Percentiles rank a stretch among this genome's conserved stretches.
These are phyloP conservation scores for Eurytoma adleriae DNA, from an alignment of 2,888 invertebrate genomes.

Conservation along the genomic window DNA sequence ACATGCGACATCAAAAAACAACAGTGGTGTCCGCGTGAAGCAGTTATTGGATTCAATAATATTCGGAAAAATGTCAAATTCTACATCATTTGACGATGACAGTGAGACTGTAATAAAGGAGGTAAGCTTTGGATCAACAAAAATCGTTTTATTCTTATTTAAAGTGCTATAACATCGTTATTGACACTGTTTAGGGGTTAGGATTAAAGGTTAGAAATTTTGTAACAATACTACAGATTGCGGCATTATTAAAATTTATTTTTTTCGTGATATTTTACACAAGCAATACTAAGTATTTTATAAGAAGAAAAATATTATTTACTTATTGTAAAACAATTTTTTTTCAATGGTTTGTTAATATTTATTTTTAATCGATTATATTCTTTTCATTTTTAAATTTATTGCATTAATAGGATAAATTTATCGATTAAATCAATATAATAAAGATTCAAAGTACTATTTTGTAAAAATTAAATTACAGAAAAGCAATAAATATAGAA, in stretches of 20 bases:
- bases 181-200: slow-evolving; percentile 14
- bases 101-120: slow-evolving; percentile 69
- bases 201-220: slow-evolving; percentile 13
- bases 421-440: no score
- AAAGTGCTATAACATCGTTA: not conserved
- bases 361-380: no score
- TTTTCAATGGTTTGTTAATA: no score
- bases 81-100: slow-evolving; percentile 63
- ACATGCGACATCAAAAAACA: not conserved
- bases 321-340: no score
- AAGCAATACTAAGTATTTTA: no score
- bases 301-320: no score
- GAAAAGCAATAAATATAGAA: no score
- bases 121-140: slow-evolving; percentile 58
- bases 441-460: no score
- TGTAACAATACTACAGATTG: no score
- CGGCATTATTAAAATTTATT: not conserved
- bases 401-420: no score
- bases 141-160: not conserved
- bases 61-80: slow-evolving; percentile 40
- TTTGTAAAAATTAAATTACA: no score
- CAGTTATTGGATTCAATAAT: not conserved
- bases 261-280: not conserved
- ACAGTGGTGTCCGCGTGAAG: not conserved
- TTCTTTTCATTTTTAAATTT: no score